Base-by-base conservation (phyloP, 2,113 vertebrate species). In the Lonchura striata region DNA sequence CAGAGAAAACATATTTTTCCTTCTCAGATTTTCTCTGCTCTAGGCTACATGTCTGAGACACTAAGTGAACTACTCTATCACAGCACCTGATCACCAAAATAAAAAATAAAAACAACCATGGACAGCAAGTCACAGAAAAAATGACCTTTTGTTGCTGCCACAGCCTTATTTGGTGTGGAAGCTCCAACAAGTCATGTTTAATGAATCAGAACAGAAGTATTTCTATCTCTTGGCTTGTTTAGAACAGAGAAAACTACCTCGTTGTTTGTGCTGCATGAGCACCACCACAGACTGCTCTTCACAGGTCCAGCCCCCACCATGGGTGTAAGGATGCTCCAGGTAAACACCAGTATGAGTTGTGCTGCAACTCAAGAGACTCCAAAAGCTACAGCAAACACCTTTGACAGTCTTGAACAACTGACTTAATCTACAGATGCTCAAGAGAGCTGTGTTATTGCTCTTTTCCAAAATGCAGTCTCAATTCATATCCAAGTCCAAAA, bases 141-240 rank as follows among this genome's bases (percentile, higher is more conserved):
- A 3, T 81, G 88, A 95, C 65, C 92, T 95, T 66, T 39, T 81
- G 42, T 74, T 93, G 88, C 71, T 95, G 70, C 68, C 35, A 68
- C 60, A 57, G 41, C 92, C 91, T 96, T 96, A 96, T 92, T 95
- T 96, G 91, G 94, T 83, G 69, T 66, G 78, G 71, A 95, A 91
- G 81, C 46, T 94, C 66, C 76, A 75, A 61, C n/a, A 87, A n/a
- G 16, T 39, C 60, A 68, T 31, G 91, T 75, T 83, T 78, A 92
- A 69, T 90, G 72, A 92, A 91, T 90, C 82, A 93, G 60, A 84
- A 31, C 56, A 92, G 57, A 80, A 95, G 50, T 56, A 93, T 94
- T 95, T 88, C 66, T 94, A 42, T 70, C 23, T 80, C 72, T 88
- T 8, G 1, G 68, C 53, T 81, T 79, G 30, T 52, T 91, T 42